Percentiles rank a stretch among this genome's conserved stretches.
These are phyloP conservation scores for Tiliacea aurago DNA, from an alignment of 2,888 invertebrate species.

Conservation along the genomic window DNA sequence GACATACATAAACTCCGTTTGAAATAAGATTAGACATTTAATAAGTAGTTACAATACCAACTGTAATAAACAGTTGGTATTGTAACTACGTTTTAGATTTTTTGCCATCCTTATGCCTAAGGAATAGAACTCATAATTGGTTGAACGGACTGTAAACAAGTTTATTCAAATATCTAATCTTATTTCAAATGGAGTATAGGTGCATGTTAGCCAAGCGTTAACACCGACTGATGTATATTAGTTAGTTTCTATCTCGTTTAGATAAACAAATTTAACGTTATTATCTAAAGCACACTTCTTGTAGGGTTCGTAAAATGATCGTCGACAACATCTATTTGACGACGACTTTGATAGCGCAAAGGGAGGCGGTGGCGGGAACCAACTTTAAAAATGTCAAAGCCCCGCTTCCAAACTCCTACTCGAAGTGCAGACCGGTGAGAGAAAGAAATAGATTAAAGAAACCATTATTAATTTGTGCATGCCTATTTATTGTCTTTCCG, in stretches of 20 bases:
- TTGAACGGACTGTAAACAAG: too few relatives aligned
- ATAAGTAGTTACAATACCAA: too few relatives aligned
- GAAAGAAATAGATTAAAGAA: not conserved
- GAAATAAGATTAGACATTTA: too few relatives aligned
- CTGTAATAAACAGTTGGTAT: too few relatives aligned
- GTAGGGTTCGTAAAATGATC: conserved; percentile 27
- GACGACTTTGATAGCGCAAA: not conserved
- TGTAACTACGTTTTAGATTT: too few relatives aligned
- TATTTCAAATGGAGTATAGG: too few relatives aligned
- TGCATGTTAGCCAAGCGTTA: not conserved
- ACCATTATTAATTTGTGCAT: not conserved
- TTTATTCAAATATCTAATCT: too few relatives aligned
- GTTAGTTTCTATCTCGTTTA: not conserved
- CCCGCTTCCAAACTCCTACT: conserved; percentile 26
- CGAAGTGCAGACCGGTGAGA: conserved; percentile 40
- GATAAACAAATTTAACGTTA: not conserved
- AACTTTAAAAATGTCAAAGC: conserved; percentile 6
- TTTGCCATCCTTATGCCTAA: too few relatives aligned
- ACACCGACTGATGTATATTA: not conserved
- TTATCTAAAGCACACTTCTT: not conserved
- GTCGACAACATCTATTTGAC: conserved; percentile 27
- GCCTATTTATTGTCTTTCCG: not conserved
- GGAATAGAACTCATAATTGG: too few relatives aligned
- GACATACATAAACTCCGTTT: too few relatives aligned
- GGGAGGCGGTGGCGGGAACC: not conserved